Base-by-base conservation (phyloP, 2,797 vertebrate species). In the Danio choprae region DNA sequence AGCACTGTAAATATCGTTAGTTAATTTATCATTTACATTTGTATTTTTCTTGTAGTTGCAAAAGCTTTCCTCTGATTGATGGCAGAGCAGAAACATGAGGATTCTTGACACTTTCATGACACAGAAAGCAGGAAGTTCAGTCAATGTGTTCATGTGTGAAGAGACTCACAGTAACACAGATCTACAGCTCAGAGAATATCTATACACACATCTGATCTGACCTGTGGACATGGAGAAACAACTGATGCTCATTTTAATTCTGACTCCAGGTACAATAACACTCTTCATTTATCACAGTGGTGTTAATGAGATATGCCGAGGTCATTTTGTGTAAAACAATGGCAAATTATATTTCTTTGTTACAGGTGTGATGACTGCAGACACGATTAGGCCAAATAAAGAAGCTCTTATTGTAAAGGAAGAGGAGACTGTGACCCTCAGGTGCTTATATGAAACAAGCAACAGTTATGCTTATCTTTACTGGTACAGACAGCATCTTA, bases 371-470 rank as follows among this genome's bases (percentile, higher is more conserved):
- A 6, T 59, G 29, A 29, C 29, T 59, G 56, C 56, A 7, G 22
- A 59, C 18, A 3, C 29, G 5, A 59, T 59, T 22, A 20, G 56
- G 56, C 56, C 56, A 29, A 43, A 64, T 6, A 16, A 68, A 68
- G 44, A 68, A 50, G 36, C 20, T 50, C 7, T 0, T 13, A 1
- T 36, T 4, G 10, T 10, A 9, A 68, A 48, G 20, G 22, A 36
- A 15, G 65, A 22, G 50, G 44, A 50, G 65, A n/a, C 22, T 51
- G 46, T 70, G 43, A 55, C 53, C 0, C 6, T 85, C 18, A 77
- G 53, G 18, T 85, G 84, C 20, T 36, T 29, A 29, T 29, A 75
- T 72, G 64, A 75, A 5, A 18, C 68, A 2, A 56, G 0, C 7
- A 48, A 74, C 3, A 0, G 44, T 10, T 4, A 0, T 29, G 29